Base-by-base conservation (phyloP, 2,888 invertebrate genomes). In the Hesperia comma region DNA sequence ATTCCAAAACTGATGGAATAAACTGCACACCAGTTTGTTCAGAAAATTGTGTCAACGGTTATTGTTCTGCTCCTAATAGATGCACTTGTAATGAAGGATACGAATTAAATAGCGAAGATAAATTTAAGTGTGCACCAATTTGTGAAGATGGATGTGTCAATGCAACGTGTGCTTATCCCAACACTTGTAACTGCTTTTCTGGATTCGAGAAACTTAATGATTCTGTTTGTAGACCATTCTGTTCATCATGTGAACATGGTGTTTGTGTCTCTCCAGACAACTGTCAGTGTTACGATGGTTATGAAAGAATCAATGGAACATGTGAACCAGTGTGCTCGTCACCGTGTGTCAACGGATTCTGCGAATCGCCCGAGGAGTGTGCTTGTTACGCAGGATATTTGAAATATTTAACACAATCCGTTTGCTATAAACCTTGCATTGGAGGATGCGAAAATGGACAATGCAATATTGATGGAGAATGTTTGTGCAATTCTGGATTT, bases 301-400 rank as follows among this genome's bases (percentile, higher is more conserved):
- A 70, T 33, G 56, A 64, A 10, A 69, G 46, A 54, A 55, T n/a
- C 33, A 67, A 62, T 17, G 69, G 69, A 6, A 66, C 49, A 40
- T 92, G 92, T 61, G 73, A 72, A 10, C 86, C 92, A 0, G 69
- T 78, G 0, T 92, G 92, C 60, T 73, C 72, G 10, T 76, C 78
- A 0, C 70, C 74, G 0, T 91, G 90, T 70, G 75, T 69, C 10
- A 75, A 80, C 70, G 90, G 88, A 0, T 76, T 80, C 32, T 82
- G 82, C 69, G 75, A 79, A 2, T 80, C 81, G 0, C 79, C 81
- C 15, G 82, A 89, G 62, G 69, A 70, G 3, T 92, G 92, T 70
- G 74, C 73, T 8, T 90, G 89, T 67, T 26, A 74, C 6, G 53
- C 69, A 0, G 86, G 84, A 3, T 88, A 80, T 61, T 54, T 68